These are phyloP conservation scores for Pinna nobilis DNA, from an alignment of 1,140 invertebrate species.

Conservation along the genomic window DNA sequence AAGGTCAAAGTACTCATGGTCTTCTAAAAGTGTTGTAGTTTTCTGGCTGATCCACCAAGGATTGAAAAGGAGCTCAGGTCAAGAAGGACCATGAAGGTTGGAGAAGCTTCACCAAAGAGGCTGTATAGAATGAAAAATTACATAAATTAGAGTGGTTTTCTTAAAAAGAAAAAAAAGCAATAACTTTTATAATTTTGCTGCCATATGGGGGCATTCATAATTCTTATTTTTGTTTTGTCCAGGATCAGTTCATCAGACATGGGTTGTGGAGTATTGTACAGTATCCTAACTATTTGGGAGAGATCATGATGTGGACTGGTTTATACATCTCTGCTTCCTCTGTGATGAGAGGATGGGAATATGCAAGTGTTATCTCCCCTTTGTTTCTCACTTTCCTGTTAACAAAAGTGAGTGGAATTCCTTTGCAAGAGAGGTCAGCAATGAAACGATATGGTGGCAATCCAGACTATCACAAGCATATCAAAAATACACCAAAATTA, in stretches of 20 bases:
- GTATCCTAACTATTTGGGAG: slow-evolving; percentile 97
- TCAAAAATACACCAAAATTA: slow-evolving; percentile 66
- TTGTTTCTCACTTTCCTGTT: slow-evolving; percentile 67
- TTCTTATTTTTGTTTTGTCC: slow-evolving; percentile 28
- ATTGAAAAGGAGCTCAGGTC: no score
- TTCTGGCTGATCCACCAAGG: no score
- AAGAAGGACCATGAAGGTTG: no score
- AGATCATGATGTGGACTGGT: slow-evolving; percentile 95
- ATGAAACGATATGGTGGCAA: slow-evolving; percentile 65
- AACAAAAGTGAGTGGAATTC: slow-evolving; percentile 70
- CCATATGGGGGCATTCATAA: no score
- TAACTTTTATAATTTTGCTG: no score
- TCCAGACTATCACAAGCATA: slow-evolving; percentile 65
- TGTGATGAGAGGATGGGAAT: slow-evolving; percentile 61
- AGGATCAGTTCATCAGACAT: slow-evolving; percentile 63
- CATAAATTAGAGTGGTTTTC: no score
- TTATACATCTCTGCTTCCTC: slow-evolving; percentile 81
- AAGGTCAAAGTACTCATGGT: no score
- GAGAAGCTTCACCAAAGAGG: no score
- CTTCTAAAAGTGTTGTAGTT: no score
- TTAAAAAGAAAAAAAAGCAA: no score
- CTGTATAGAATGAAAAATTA: no score
- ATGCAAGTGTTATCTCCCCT: slow-evolving; percentile 68
- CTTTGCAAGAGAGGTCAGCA: slow-evolving; percentile 65
- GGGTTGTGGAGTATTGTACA: slow-evolving; percentile 91